phyloP scores from a whole-genome alignment of 2,888 invertebrate genomes.

The Eucriotettix oculatus region DNA sequence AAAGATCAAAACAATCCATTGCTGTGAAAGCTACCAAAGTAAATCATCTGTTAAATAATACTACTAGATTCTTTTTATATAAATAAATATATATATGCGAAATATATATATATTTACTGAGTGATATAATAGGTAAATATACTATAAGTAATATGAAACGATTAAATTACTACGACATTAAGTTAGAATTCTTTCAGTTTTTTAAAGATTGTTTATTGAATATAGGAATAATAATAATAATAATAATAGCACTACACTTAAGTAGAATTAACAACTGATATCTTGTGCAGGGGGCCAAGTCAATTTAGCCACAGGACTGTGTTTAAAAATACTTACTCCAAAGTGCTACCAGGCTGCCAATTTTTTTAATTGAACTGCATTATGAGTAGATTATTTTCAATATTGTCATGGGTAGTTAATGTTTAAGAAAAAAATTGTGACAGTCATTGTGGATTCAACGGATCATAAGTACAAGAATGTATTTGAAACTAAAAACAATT shows the following conservation, averaged over 20 bases:
- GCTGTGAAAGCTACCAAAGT: not conserved
- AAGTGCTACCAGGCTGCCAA: slow-evolving; percentile 3
- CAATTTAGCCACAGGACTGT: slow-evolving; percentile 1
- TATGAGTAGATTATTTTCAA: not conserved
- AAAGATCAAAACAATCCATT: not conserved
- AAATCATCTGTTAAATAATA: not conserved
- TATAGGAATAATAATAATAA: not conserved
- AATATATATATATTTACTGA: not conserved
- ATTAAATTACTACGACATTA: not conserved
- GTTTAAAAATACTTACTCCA: not conserved
- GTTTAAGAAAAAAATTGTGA: too few relatives aligned
- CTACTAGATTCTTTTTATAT: not conserved
- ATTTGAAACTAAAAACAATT: too few relatives aligned
- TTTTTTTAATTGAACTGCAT: not conserved
- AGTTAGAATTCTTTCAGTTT: not conserved
- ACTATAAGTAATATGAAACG: not conserved
- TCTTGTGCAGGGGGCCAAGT: slow-evolving; percentile 4
- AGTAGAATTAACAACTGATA: not conserved
- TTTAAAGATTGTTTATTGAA: slow-evolving; percentile 1
- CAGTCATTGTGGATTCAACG: too few relatives aligned
- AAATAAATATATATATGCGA: too few relatives aligned
- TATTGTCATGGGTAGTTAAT: not conserved
- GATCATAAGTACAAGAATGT: too few relatives aligned
- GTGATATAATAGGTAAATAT: not conserved
- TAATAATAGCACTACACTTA: not conserved